phyloP scores from a whole-genome alignment of 2,888 invertebrate species.

The Drosophila birchii region DNA sequence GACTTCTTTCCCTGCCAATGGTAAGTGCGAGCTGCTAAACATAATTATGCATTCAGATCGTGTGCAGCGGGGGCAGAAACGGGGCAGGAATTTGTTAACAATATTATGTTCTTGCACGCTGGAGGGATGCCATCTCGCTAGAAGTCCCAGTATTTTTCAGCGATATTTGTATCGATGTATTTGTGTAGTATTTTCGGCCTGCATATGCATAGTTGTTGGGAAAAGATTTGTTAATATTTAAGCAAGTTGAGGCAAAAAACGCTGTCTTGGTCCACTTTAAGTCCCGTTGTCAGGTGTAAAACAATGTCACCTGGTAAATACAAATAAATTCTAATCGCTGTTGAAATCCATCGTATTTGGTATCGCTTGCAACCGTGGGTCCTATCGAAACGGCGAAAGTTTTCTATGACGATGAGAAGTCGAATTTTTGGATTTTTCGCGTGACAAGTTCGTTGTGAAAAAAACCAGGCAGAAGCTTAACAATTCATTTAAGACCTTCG shows the following conservation, averaged over 20 bases:
- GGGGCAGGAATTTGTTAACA: constrained; percentile 10
- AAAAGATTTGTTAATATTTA: neutral
- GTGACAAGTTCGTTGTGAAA: constrained; percentile 73
- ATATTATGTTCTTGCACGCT: constrained; percentile 39
- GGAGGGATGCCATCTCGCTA: constrained; percentile 6
- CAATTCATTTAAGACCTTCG: constrained; percentile 58
- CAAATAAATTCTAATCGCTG: constrained; percentile 6
- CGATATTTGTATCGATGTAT: constrained; percentile 3
- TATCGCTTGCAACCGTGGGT: constrained; percentile 62
- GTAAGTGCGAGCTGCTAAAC: constrained; percentile 17
- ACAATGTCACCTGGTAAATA: no score
- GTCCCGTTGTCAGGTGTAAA: neutral
- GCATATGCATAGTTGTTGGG: neutral
- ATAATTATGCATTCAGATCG: constrained; percentile 6
- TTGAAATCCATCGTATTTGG: constrained; percentile 13
- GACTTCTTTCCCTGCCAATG: constrained; percentile 8
- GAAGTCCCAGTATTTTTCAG: neutral
- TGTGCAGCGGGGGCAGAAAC: neutral
- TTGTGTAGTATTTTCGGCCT: neutral
- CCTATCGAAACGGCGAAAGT: constrained; percentile 78
- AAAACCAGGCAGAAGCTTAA: constrained; percentile 52
- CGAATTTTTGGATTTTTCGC: constrained; percentile 69
- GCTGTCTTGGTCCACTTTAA: neutral
- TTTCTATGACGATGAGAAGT: constrained; percentile 80
- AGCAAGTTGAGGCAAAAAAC: neutral